Evolutionary conservation across 2,113 vertebrate genomes (phyloP).

Genomic region (Natator depressus): DNA sequence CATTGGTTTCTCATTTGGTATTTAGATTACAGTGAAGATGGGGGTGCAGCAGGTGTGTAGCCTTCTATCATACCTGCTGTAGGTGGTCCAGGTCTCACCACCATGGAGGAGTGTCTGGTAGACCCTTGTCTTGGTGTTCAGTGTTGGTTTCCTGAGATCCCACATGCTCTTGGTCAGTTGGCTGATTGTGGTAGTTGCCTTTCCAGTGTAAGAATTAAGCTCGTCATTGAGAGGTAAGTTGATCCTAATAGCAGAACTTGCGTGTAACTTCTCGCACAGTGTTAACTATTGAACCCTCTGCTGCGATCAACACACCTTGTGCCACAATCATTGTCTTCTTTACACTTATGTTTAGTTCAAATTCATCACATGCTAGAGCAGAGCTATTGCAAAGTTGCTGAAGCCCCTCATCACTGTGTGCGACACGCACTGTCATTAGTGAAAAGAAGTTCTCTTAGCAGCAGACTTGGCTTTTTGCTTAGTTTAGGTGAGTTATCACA

Average conservation of each 20-base stretch:
- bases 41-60: not conserved
- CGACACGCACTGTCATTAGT: not conserved
- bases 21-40: not conserved
- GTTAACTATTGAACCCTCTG: not conserved
- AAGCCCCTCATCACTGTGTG: too few species aligned
- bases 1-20: too few species aligned
- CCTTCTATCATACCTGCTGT: not conserved
- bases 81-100: not conserved
- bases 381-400: not conserved
- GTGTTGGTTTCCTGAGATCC: too few species aligned
- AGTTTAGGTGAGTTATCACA: not conserved
- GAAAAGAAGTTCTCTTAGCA: not conserved
- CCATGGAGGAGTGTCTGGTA: not conserved
- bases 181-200: too few species aligned
- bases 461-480: not conserved
- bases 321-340: not conserved
- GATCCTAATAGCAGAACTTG: not conserved
- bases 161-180: too few species aligned
- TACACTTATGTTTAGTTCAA: not conserved
- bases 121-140: not conserved
- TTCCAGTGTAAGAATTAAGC: too few species aligned
- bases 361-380: not conserved
- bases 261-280: not conserved
- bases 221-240: too few species aligned
- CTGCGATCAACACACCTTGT: not conserved